A percentile compares a stretch with the other conserved stretches of the same genome.
Evolutionary conservation across 1,140 invertebrate species (phyloP).

Genomic region (Battus philenor): DNA sequence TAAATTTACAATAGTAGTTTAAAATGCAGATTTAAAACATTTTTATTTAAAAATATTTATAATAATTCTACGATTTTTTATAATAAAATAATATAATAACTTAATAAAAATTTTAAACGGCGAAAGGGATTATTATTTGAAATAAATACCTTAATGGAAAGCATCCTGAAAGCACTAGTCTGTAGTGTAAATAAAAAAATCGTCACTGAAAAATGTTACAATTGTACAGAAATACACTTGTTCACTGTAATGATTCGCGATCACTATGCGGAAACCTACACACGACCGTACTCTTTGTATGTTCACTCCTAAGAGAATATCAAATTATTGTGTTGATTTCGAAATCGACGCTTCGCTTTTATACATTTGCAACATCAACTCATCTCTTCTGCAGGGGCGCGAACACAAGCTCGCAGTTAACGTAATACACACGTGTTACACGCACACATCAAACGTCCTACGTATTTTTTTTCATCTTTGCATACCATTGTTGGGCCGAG

Average conservation of each 20-base stretch:
- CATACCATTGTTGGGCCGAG: conserved; percentile 46
- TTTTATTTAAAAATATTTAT: no score
- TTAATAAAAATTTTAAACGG: no score
- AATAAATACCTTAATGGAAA: conserved; percentile 40
- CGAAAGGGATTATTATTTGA: no score
- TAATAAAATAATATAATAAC: no score
- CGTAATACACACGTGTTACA: conserved; percentile 22
- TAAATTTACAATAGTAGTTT: neutral
- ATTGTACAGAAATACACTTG: conserved; percentile 41
- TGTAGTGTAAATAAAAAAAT: conserved; percentile 25
- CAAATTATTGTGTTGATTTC: conserved; percentile 72
- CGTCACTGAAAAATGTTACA: conserved; percentile 39
- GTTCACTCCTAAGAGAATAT: conserved; percentile 63
- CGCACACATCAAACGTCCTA: conserved; percentile 37
- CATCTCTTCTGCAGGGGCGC: conserved; percentile 48
- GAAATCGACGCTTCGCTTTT: conserved; percentile 72
- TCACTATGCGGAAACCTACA: conserved; percentile 59
- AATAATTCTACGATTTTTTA: no score
- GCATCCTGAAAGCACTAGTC: conserved; percentile 48
- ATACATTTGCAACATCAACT: conserved; percentile 72
- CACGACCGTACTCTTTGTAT: conserved; percentile 47
- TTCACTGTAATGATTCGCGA: conserved; percentile 42
- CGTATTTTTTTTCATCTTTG: conserved; percentile 51
- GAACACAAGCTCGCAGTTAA: conserved; percentile 29
- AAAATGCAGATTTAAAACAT: no score